These are phyloP conservation scores for Parauchenoglanis ngamensis DNA, from an alignment of 2,797 vertebrate genomes.

Conservation along the genomic window DNA sequence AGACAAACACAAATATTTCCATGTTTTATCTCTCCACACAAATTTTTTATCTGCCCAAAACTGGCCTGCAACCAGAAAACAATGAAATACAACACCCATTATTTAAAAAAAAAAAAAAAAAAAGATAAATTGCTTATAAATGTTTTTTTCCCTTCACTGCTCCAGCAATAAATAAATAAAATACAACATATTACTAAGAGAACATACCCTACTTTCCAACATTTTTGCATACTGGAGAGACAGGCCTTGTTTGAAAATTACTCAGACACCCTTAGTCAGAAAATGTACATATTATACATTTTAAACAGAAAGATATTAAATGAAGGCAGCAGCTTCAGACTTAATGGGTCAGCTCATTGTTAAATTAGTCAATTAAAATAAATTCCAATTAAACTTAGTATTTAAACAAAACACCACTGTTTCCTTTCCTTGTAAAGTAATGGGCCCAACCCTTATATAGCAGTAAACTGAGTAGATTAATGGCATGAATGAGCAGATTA, in stretches of 20 bases:
- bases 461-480: constrained; percentile 19
- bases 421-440: neutral
- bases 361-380: neutral
- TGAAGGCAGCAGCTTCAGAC: neutral
- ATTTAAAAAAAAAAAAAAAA: neutral
- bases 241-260: neutral
- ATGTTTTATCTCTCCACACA: neutral
- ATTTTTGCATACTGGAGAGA: neutral
- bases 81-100: neutral
- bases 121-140: neutral
- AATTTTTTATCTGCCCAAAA: neutral
- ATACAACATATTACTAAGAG: neutral
- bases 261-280: neutral
- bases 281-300: neutral
- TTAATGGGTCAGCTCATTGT: neutral
- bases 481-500: constrained; percentile 30
- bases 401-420: neutral
- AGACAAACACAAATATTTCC: neutral
- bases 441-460: constrained; percentile 39
- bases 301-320: neutral
- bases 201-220: neutral
- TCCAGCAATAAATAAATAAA: neutral
- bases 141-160: neutral
- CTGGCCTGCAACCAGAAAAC: neutral
- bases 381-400: neutral